Percentiles rank a stretch among this genome's conserved stretches.
Evolutionary conservation across 2,113 vertebrate genomes (phyloP).

Genomic region (Tympanuchus pallidicinctus): DNA sequence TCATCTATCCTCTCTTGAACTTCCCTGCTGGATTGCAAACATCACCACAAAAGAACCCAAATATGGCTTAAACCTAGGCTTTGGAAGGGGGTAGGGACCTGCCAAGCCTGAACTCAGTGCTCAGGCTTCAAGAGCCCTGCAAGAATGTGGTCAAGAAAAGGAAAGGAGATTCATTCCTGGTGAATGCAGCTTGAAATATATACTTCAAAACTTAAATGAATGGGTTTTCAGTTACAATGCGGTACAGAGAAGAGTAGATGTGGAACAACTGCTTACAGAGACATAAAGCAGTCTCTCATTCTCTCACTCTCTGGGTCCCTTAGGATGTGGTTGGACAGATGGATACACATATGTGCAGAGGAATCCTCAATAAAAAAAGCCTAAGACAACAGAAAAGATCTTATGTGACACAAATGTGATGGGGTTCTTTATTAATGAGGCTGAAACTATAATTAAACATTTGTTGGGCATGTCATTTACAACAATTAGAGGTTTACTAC

Average conservation of each 20-base stretch:
- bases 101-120: conserved; percentile 49
- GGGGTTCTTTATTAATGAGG: not conserved
- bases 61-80: not conserved
- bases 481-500: not conserved
- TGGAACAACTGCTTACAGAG: conserved; percentile 63
- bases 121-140: conserved; percentile 27
- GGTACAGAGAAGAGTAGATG: conserved; percentile 36
- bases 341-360: conserved; percentile 47
- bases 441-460: not conserved
- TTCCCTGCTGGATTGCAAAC: conserved; percentile 22
- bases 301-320: conserved; percentile 65
- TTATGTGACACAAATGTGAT: not conserved
- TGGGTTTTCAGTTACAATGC: conserved; percentile 70
- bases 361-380: not conserved
- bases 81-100: not conserved
- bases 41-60: conserved; percentile 54
- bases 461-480: not conserved
- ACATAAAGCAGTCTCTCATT: conserved; percentile 48
- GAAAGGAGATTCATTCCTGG: conserved; percentile 51
- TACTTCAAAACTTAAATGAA: conserved; percentile 63
- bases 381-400: not conserved
- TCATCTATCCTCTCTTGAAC: conserved; percentile 59
- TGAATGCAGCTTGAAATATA: conserved; percentile 53
- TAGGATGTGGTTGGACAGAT: conserved; percentile 73
- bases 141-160: conserved; percentile 38